phyloP scores from a whole-genome alignment of 2,888 invertebrate species.

The Oscheius sp. region DNA sequence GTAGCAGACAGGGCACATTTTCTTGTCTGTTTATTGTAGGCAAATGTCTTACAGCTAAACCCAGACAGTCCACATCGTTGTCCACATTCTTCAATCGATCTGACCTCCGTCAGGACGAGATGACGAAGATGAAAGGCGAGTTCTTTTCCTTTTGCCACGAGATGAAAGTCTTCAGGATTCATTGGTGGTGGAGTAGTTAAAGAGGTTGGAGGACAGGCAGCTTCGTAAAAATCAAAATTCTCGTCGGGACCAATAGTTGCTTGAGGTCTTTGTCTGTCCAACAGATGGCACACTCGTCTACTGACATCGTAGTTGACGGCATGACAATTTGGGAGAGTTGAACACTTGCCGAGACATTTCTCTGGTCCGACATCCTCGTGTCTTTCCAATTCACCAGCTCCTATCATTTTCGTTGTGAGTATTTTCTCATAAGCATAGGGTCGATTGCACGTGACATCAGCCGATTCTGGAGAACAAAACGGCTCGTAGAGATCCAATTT shows the following conservation, averaged over 20 bases:
- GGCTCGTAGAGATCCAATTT: conserved; percentile 69
- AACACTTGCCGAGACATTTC: conserved; percentile 59
- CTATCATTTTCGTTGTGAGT: conserved; percentile 44
- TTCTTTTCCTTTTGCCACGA: conserved; percentile 6
- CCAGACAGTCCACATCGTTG: conserved; percentile 37
- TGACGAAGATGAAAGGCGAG: not conserved
- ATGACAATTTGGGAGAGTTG: conserved; percentile 48
- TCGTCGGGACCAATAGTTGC: conserved; percentile 44
- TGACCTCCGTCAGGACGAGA: not conserved
- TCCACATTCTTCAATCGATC: not conserved
- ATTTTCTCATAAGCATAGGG: conserved; percentile 61
- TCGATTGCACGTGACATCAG: conserved; percentile 58
- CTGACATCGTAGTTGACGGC: conserved; percentile 62
- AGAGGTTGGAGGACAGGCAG: conserved; percentile 15
- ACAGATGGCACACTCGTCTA: conserved; percentile 39
- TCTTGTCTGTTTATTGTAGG: conserved; percentile 36
- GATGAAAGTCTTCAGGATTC: not conserved
- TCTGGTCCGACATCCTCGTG: conserved; percentile 9
- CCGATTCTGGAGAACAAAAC: conserved; percentile 55
- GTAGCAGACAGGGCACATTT: conserved; percentile 50
- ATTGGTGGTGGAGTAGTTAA: not conserved
- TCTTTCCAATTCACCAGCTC: conserved; percentile 15
- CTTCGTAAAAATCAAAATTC: conserved; percentile 62
- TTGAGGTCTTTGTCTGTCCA: conserved; percentile 38
- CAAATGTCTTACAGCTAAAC: conserved; percentile 48